Percentiles rank a stretch among this genome's conserved stretches.
Evolutionary conservation across 2,113 vertebrate genomes (phyloP).

Genomic region (Oryzias woworae): DNA sequence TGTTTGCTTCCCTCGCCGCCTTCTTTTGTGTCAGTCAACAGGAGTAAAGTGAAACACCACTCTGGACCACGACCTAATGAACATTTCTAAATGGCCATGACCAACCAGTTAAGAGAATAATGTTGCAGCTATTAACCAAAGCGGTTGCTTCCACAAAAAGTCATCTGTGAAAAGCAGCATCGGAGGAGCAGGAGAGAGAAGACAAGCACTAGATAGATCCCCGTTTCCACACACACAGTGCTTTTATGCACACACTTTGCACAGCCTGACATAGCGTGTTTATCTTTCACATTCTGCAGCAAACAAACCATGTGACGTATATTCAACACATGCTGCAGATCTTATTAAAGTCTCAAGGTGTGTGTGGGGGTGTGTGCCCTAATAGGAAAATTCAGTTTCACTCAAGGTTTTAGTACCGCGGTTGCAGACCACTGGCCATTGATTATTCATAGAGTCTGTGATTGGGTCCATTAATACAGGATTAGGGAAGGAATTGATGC

Average conservation of each 20-base stretch:
- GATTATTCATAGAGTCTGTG: slow-evolving; percentile 82
- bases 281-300: slow-evolving; percentile 77
- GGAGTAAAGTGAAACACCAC: slow-evolving; percentile 71
- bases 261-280: slow-evolving; percentile 58
- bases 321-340: slow-evolving; percentile 70
- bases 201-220: slow-evolving; percentile 51
- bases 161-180: slow-evolving; percentile 46
- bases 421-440: slow-evolving; percentile 78
- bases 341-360: slow-evolving; percentile 75
- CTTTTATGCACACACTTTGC: slow-evolving; percentile 18
- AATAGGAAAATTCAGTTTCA: slow-evolving; percentile 79
- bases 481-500: slow-evolving; percentile 77
- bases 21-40: slow-evolving; percentile 54
- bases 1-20: slow-evolving; percentile 1
- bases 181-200: slow-evolving; percentile 36
- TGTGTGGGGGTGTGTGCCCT: slow-evolving; percentile 59
- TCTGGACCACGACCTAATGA: slow-evolving; percentile 74
- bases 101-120: slow-evolving; percentile 80
- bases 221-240: slow-evolving; percentile 22
- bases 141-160: slow-evolving; percentile 74
- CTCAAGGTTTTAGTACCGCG: slow-evolving; percentile 73
- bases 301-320: slow-evolving; percentile 79
- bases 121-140: slow-evolving; percentile 78
- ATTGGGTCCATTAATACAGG: slow-evolving; percentile 80
- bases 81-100: slow-evolving; percentile 81